A percentile compares a stretch with the other conserved stretches of the same genome.
Evolutionary conservation across 2,113 vertebrate genomes (phyloP).

Genomic region (Galbula dea): DNA sequence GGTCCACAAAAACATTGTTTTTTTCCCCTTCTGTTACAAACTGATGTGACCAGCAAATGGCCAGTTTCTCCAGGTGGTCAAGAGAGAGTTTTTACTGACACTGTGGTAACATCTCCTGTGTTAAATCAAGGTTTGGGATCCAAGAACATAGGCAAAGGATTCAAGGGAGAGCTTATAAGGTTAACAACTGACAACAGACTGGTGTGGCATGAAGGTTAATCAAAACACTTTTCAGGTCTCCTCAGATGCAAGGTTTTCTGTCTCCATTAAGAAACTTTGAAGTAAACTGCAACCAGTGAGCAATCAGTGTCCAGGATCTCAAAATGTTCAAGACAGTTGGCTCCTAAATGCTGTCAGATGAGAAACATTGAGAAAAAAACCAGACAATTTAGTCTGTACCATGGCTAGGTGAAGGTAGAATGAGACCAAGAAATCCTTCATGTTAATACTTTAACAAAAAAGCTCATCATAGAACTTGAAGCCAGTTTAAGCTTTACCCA

Average conservation of each 20-base stretch:
- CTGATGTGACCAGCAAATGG: neutral
- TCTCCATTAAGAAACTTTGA: conserved; percentile 7
- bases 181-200: conserved; percentile 5
- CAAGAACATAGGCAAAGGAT: neutral
- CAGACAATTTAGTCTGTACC: neutral
- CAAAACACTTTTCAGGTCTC: conserved; percentile 16
- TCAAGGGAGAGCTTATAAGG: neutral
- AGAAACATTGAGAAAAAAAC: neutral
- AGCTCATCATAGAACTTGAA: neutral
- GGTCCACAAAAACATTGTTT: neutral
- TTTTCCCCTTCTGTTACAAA: neutral
- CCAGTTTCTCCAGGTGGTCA: neutral
- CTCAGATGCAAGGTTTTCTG: conserved; percentile 11
- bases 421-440: neutral
- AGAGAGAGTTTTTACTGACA: neutral
- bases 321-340: neutral
- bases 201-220: conserved; percentile 17
- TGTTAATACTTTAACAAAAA: neutral
- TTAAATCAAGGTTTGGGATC: neutral
- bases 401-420: neutral
- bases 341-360: neutral
- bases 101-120: neutral
- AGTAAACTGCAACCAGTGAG: neutral
- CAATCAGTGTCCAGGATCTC: neutral
- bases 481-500: neutral